Conservation (phyloP, 1,140 invertebrate genomes). For the Chironomus tepperi region DNA sequence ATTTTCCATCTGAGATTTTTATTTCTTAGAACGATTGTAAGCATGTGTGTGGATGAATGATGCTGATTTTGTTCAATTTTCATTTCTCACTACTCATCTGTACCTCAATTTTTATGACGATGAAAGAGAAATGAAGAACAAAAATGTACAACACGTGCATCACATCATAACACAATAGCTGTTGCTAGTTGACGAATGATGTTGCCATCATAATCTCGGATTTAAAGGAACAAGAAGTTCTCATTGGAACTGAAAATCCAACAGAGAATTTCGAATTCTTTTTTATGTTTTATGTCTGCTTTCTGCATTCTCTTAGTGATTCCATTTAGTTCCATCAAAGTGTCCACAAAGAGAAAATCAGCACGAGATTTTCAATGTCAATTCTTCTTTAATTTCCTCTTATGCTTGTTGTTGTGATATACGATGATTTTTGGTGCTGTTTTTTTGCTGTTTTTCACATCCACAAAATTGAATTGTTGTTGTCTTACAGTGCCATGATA, state of each 20-base stretch:
- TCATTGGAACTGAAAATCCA: neutral
- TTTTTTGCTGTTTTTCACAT: neutral
- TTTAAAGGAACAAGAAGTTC: neutral
- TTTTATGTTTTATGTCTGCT: neutral
- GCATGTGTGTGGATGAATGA: neutral
- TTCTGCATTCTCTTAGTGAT: too few relatives aligned
- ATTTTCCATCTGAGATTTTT: neutral
- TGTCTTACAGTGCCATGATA: too few relatives aligned
- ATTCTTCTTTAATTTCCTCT: neutral
- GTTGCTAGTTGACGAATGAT: neutral
- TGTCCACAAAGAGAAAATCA: neutral
- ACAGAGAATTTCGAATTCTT: neutral
- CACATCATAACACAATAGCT: neutral
- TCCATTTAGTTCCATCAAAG: neutral
- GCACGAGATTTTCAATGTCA: conserved; percentile 12
- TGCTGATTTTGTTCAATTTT: too few relatives aligned
- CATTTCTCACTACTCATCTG: neutral
- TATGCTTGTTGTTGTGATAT: neutral
- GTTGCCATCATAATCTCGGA: neutral
- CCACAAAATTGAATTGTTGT: neutral
- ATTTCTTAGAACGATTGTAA: neutral
- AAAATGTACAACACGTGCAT: neutral
- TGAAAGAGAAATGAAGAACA: neutral
- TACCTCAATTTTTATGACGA: neutral
- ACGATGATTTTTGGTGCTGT: neutral